Evolutionary conservation across 1,140 invertebrate genomes (phyloP).

Genomic region (Drosophila kurseongensis): DNA sequence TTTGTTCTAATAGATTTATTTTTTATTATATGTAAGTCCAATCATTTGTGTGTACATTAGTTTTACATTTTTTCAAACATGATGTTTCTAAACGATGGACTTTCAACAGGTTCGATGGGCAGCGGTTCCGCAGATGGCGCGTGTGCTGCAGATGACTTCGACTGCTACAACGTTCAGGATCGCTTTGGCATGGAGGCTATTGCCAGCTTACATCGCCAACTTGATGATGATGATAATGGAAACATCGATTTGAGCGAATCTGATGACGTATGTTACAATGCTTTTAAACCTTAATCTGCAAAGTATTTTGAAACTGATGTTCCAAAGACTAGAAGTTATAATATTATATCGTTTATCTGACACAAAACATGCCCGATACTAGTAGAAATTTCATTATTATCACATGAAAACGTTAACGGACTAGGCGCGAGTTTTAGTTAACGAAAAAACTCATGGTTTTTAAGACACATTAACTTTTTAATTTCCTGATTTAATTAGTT

Average conservation of each 20-base stretch:
- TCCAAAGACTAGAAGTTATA: neutral
- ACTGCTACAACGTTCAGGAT: slow-evolving; percentile 91
- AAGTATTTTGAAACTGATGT: neutral
- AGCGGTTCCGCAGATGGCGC: slow-evolving; percentile 77
- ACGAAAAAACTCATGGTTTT: neutral
- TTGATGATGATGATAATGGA: slow-evolving; percentile 97
- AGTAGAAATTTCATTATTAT: slow-evolving; percentile 1
- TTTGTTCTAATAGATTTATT: neutral
- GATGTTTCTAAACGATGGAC: neutral
- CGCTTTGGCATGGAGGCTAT: slow-evolving; percentile 95
- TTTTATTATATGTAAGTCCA: too few species aligned
- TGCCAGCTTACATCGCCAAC: slow-evolving; percentile 92
- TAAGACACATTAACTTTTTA: too few species aligned
- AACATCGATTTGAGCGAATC: slow-evolving; percentile 97
- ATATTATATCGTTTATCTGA: neutral
- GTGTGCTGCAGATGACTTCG: slow-evolving; percentile 88
- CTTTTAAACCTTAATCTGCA: neutral
- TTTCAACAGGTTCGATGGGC: slow-evolving; percentile 69
- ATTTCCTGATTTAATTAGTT: neutral
- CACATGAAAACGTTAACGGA: neutral
- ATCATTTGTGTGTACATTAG: neutral
- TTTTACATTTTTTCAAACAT: neutral
- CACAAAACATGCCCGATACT: neutral
- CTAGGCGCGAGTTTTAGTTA: neutral
- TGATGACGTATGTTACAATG: slow-evolving; percentile 91